These are phyloP conservation scores for Siphamia tubifer DNA, from an alignment of 2,113 vertebrate genomes.

Conservation along the genomic window DNA sequence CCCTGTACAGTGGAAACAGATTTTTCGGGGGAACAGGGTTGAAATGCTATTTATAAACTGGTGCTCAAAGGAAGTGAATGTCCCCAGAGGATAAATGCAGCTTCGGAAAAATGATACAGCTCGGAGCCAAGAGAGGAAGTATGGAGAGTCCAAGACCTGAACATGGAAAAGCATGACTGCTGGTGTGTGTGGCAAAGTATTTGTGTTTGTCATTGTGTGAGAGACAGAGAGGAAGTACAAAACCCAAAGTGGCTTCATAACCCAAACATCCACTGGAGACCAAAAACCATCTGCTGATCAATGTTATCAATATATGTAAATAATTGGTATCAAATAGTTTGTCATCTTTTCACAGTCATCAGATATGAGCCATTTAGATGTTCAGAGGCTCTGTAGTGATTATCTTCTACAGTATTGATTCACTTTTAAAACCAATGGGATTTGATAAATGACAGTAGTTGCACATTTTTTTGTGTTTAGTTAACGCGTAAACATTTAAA, in stretches of 20 bases:
- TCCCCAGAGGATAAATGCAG: constrained; percentile 77
- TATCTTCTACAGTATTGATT: too few species aligned
- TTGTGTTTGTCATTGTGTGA: neutral
- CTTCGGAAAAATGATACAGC: constrained; percentile 82
- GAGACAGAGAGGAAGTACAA: neutral
- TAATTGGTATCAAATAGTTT: too few species aligned
- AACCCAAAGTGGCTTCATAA: neutral
- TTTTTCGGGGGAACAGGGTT: constrained; percentile 66
- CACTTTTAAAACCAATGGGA: too few species aligned
- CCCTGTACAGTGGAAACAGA: constrained; percentile 76
- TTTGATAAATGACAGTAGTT: too few species aligned
- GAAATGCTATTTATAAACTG: constrained; percentile 80
- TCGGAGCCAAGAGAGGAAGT: constrained; percentile 78
- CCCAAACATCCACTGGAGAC: too few species aligned
- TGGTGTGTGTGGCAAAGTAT: constrained; percentile 15
- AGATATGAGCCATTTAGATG: too few species aligned
- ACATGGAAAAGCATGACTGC: constrained; percentile 72
- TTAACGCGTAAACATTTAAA: too few species aligned
- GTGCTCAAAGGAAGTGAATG: constrained; percentile 79
- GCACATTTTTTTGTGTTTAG: too few species aligned
- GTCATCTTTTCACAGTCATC: too few species aligned
- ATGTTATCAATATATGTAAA: too few species aligned
- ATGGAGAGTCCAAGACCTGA: constrained; percentile 67
- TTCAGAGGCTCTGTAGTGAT: too few species aligned
- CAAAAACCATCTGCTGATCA: too few species aligned